A percentile compares a stretch with the other conserved stretches of the same genome.
Conservation (phyloP, 2,797 vertebrate species). For the Sparidentex hasta region DNA sequence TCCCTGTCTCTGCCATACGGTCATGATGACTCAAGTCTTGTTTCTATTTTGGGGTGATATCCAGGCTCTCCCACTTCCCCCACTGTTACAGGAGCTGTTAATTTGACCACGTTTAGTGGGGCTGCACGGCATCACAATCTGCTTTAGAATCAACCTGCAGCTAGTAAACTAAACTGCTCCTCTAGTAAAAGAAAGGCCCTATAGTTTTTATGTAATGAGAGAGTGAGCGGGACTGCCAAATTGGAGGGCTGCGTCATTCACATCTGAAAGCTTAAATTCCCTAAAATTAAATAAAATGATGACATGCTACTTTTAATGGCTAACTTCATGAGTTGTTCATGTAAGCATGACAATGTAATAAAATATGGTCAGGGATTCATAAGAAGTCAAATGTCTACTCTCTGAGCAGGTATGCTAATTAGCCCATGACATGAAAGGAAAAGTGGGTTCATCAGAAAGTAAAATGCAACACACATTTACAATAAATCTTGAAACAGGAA, state of each 20-base stretch:
- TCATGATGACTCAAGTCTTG: background rate
- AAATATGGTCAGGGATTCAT: too few species aligned
- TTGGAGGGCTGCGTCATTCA: too few species aligned
- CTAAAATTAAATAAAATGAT: background rate
- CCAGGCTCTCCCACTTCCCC: background rate
- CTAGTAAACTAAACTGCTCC: background rate
- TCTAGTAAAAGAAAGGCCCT: background rate
- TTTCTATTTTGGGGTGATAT: constrained; percentile 1
- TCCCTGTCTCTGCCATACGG: background rate
- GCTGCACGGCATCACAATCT: background rate
- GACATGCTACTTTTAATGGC: background rate
- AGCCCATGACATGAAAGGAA: background rate
- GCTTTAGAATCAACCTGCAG: constrained; percentile 30
- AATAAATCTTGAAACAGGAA: background rate
- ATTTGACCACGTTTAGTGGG: constrained; percentile 22
- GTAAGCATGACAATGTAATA: too few species aligned
- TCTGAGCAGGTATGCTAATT: background rate
- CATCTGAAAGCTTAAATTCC: background rate
- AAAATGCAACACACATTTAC: background rate
- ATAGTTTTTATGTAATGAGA: background rate
- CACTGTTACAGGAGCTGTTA: constrained; percentile 11
- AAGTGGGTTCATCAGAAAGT: background rate
- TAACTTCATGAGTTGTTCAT: background rate
- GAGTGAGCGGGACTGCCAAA: background rate
- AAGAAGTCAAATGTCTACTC: background rate